Percentiles rank a stretch among this genome's conserved stretches.
These are phyloP conservation scores for Sebastiscus albofasciatus DNA, from an alignment of 2,797 vertebrate genomes.

Conservation along the genomic window DNA sequence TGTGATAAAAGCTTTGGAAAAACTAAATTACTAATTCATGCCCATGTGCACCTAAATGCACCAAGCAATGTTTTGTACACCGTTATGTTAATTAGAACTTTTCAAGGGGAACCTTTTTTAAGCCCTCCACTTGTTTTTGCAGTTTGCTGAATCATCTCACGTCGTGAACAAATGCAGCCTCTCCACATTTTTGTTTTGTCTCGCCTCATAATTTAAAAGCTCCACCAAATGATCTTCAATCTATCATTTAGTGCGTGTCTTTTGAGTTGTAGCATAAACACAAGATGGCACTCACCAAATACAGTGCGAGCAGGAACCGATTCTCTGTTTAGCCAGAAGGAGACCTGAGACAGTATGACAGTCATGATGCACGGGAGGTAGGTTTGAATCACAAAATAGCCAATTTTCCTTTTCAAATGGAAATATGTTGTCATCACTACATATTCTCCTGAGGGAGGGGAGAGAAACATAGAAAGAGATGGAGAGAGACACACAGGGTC, in stretches of 20 bases:
- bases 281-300: slow-evolving; percentile 91
- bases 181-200: slow-evolving; percentile 19
- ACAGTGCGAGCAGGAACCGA: slow-evolving; percentile 97
- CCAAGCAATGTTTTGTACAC: slow-evolving; percentile 13
- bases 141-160: slow-evolving; percentile 23
- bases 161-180: slow-evolving; percentile 3
- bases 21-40: slow-evolving; percentile 9
- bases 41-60: slow-evolving; percentile 17
- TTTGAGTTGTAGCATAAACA: slow-evolving; percentile 27
- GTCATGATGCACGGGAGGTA: slow-evolving; percentile 99
- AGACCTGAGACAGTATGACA: slow-evolving; percentile 98
- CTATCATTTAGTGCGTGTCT: slow-evolving; percentile 31
- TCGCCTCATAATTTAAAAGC: slow-evolving; percentile 15
- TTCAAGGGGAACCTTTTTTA: neutral
- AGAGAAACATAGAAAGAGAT: slow-evolving; percentile 55
- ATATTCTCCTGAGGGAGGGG: slow-evolving; percentile 90
- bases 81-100: slow-evolving; percentile 12
- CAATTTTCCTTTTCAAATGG: slow-evolving; percentile 99
- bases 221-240: slow-evolving; percentile 14
- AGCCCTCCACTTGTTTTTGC: neutral
- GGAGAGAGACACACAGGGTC: slow-evolving; percentile 50
- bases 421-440: slow-evolving; percentile 99
- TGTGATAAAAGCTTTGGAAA: slow-evolving; percentile 33
- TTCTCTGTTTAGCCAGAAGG: slow-evolving; percentile 99
- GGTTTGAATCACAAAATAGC: slow-evolving; percentile 99